These are phyloP conservation scores for Columba livia DNA, from an alignment of 2,113 vertebrate species.

Conservation along the genomic window DNA sequence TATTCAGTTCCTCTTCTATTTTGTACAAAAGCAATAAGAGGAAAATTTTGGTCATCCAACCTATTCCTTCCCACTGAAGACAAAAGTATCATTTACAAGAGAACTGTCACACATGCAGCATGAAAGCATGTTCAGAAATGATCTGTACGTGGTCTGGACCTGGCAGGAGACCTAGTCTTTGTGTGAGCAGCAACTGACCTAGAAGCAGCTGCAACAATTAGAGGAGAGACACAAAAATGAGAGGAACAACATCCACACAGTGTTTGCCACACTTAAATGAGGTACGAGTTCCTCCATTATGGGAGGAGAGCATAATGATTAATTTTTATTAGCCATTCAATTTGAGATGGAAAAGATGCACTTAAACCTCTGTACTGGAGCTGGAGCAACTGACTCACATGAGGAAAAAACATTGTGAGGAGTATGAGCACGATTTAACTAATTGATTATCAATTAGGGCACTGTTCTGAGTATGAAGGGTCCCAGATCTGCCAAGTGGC, in stretches of 20 bases:
- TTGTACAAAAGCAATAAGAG: not conserved
- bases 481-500: conserved; percentile 16
- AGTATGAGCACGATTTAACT: not conserved
- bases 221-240: not conserved
- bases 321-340: not conserved
- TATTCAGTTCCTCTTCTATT: not conserved
- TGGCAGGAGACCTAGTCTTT: not conserved
- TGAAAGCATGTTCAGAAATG: not conserved
- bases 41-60: not conserved
- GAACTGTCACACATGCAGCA: not conserved
- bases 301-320: not conserved
- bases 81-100: not conserved
- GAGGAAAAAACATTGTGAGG: not conserved
- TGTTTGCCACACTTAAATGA: not conserved
- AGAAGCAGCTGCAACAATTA: not conserved
- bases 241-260: not conserved
- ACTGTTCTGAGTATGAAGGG: conserved; percentile 3
- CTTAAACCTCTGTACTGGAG: not conserved
- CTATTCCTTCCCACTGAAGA: not conserved
- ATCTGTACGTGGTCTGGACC: not conserved
- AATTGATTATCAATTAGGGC: conserved; percentile 44
- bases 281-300: not conserved
- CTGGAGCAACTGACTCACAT: not conserved
- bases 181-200: not conserved
- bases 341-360: not conserved